Evolutionary conservation across 1,140 invertebrate genomes (phyloP), one percentile per base, ranked within the genome.

Genomic region (Physella acuta): DNA sequence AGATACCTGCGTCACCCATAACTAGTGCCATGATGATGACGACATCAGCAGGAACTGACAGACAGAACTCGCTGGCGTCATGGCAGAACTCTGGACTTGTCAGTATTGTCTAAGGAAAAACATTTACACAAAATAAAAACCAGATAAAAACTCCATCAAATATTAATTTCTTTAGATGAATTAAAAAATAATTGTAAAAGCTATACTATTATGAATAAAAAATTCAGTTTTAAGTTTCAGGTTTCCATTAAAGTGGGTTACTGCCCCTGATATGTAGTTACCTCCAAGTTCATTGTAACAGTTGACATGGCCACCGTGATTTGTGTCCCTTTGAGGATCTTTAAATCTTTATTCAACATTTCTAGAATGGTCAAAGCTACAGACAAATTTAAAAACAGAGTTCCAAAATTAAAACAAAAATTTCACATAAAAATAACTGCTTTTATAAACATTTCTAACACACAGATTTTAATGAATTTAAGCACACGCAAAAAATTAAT

Each of bases 301-400:
- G 64, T 49, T 33, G 53, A 56, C 30, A 56, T 56, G 3, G 33
- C 51, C 39, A 37, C 64, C 14, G 26, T 26, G 20, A 37, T 67
- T 4, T 67, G 51, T 1, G 51, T 55, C 1, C 31, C 52, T 49
- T 37, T 56, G 8, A 67, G 1, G 26, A 64, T 24, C 52, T 64
- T 64, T 49, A 64, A 24, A 34, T 64, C 62, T n/a, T 64, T 64
- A 16, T 64, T n/a, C 2, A 64, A 36, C 49, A 64, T 52, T 49
- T 64, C 62, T 33, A 31, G 30, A 0, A 53, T 49, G 17, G 62
- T 64, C 28, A 64, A 24, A 14, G 59, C 59, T 61, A n/a, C 0
- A n/a, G 8, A 33, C 14, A 11, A 31, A 24, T 5, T 30, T 14
- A 8, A 24, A 20, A 20, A 24, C 5, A 20, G 53, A 55, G 28